Base-by-base conservation (phyloP, 37 sponge, comb jelly and placozoan species). In the Chondrosia reniformis region DNA sequence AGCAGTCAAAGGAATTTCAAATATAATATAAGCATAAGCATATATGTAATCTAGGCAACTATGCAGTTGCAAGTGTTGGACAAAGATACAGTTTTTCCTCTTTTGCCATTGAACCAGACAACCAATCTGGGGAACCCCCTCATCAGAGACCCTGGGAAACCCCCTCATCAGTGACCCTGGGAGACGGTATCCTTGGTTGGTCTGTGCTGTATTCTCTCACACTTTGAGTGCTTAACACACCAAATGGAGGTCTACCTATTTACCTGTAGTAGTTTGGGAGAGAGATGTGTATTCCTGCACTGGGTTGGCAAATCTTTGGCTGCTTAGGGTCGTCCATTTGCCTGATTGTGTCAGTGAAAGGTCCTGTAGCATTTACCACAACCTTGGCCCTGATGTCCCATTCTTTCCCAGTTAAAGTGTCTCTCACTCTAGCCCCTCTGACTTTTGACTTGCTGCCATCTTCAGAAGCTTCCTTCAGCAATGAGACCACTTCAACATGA, bases 331-430 rank as follows among this genome's bases (percentile, higher is more conserved):
- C 69, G 74, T 95, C 97, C 97, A 99, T 93, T 55, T 78, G 74
- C 6, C 99, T 58, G 28, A 99, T 91, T 2, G 40, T 31, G 76
- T 99, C 99, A 3, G 92, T 85, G 75, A 93, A 99, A 2, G 99
- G 96, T 40, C 99, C 98, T 33, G 99, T 99, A 0, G 99, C 99
- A 69, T 99, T 99, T 55, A 99, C 81, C 37, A 99, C 94, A 33
- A 96, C 81, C 85, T 93, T 95, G 24, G 99, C 96, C 46, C 66
- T 78, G 38, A 94, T 63, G 46, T 89, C 89, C 93, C 95, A 96
- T 79, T 93, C 89, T 59, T 84, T 71, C 17, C 85, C 84, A 0
- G 97, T 93, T 44, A 96, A 67, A 30, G 54, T 37, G 84, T 96
- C 92, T 39, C 79, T 81, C 71, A 96, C 78, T 4, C 56, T 77